Base-by-base conservation (phyloP, 2,113 vertebrate species). In the Chaenocephalus aceratus region DNA sequence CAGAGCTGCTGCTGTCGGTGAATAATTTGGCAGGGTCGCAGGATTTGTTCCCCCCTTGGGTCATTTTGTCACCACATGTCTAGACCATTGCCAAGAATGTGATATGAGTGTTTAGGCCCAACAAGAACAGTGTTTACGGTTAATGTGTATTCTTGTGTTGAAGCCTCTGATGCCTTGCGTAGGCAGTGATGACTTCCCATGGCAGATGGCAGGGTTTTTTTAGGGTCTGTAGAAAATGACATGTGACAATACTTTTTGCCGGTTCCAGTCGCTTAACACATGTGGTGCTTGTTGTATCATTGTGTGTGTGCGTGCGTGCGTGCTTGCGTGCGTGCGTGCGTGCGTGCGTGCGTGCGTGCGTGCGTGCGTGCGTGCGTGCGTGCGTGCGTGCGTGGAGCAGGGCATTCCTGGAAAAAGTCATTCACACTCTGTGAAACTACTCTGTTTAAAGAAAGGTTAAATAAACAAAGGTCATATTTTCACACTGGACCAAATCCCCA, bases 1-100 rank as follows among this genome's bases (percentile, higher is more conserved):
- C 56, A 1, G 69, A 66, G 77, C 18, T 77, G 66, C 77, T 2
- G 10, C 73, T 48, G 66, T 77, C 75, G 64, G 30, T 53, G 80
- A 86, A 61, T 54, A 84, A 73, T 77, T 82, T 72, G 75, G 66
- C 75, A 70, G 60, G 62, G 45, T 82, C 8, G 10, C 59, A 23
- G 59, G 46, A 52, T 70, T 44, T 70, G 72, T 80, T 83, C 52
- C 70, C 67, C 64, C 23, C 46, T 16, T 7, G 56, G 75, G 67
- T 45, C 65, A 57, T 75, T 84, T 79, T 44, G 44, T 67, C 77
- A 70, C 76, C 81, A 86, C 91, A 91, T 92, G 88, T 85, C 92
- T 75, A 85, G 86, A 83, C 53, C 75, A 34, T 88, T 77, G 71
- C 51, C 68, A 48, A 73, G 77, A 63, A 87, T 85, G 86, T 73